These are phyloP conservation scores for Microctonus hyperodae DNA, from an alignment of 2,888 invertebrate genomes.

Conservation along the genomic window DNA sequence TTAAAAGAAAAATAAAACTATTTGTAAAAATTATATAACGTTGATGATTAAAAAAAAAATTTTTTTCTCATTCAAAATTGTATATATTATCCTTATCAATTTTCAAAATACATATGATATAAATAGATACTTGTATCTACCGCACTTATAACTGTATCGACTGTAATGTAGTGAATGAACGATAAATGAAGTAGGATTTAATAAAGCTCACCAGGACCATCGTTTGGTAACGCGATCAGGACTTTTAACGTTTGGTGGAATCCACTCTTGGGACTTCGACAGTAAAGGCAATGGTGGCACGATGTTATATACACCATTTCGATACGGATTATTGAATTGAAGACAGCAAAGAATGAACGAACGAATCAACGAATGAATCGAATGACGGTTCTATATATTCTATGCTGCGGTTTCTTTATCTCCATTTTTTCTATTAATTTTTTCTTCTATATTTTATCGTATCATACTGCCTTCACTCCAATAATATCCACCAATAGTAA, in stretches of 20 bases:
- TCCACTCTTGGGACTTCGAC: conserved; percentile 6
- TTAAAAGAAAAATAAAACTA: not conserved
- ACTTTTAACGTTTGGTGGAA: conserved; percentile 8
- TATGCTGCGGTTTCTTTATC: not conserved
- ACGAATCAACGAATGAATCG: conserved; percentile 8
- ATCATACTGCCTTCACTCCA: not conserved
- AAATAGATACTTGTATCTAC: too few species aligned
- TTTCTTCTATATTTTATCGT: not conserved
- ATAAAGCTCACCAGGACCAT: conserved; percentile 22
- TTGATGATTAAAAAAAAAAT: too few species aligned
- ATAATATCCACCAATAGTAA: not conserved
- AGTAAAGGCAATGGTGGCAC: not conserved
- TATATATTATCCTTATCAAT: not conserved
- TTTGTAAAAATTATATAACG: too few species aligned
- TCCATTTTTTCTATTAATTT: not conserved
- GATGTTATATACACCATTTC: conserved; percentile 21
- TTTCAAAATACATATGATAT: too few species aligned
- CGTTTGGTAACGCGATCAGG: conserved; percentile 24
- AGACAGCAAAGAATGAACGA: conserved; percentile 17
- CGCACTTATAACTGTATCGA: conserved; percentile 1
- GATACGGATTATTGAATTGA: conserved; percentile 28
- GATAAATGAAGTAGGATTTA: conserved; percentile 19
- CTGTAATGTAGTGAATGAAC: not conserved
- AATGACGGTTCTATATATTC: not conserved
- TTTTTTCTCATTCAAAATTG: too few species aligned